These are phyloP conservation scores for Characodon lateralis DNA, from an alignment of 2,797 vertebrate genomes.

Conservation along the genomic window DNA sequence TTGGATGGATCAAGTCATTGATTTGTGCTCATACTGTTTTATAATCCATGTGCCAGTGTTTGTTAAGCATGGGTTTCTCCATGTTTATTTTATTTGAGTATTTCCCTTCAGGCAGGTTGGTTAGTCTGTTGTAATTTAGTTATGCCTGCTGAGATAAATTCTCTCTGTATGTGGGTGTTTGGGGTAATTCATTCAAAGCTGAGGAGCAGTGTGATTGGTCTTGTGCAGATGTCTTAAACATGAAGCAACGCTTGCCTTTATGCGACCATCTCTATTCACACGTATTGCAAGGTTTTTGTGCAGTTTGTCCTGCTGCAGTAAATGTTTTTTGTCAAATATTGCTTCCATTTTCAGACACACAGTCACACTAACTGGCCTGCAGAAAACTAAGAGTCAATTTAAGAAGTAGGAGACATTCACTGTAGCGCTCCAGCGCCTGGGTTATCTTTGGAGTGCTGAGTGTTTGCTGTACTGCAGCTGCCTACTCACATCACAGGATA, in stretches of 20 bases:
- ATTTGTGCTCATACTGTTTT: neutral
- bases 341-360: slow-evolving; percentile 12
- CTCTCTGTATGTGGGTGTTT: neutral
- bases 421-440: slow-evolving; percentile 44
- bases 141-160: slow-evolving; percentile 12
- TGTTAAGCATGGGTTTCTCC: neutral
- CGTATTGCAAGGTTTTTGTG: slow-evolving; percentile 43
- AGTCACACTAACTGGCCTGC: slow-evolving; percentile 33
- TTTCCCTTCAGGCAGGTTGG: slow-evolving; percentile 21
- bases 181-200: slow-evolving; percentile 23
- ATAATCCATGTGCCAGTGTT: neutral
- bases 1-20: neutral
- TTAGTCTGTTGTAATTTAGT: neutral
- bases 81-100: slow-evolving; percentile 14
- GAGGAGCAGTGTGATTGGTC: slow-evolving; percentile 3
- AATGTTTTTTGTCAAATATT: slow-evolving; percentile 33
- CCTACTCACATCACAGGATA: slow-evolving; percentile 47
- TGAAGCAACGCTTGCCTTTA: neutral
- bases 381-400: slow-evolving; percentile 58
- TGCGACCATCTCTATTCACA: neutral
- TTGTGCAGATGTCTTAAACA: slow-evolving; percentile 30
- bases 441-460: slow-evolving; percentile 58
- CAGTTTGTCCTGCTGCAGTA: slow-evolving; percentile 27
- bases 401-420: slow-evolving; percentile 52
- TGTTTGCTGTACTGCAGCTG: slow-evolving; percentile 51